Base-by-base conservation (phyloP, 2,113 vertebrate species). In the Ageneiosus marmoratus region DNA sequence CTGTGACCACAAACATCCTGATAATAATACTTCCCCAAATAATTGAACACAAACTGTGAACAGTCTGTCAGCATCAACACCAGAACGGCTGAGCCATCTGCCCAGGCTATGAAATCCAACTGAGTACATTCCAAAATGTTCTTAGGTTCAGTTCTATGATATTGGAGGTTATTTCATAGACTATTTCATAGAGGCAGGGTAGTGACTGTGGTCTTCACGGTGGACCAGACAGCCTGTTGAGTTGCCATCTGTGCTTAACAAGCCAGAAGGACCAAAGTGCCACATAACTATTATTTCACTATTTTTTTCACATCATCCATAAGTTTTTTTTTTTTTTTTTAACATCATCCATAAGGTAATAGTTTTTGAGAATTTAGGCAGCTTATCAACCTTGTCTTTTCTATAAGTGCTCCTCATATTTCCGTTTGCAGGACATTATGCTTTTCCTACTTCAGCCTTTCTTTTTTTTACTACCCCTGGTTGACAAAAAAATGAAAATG, bases 161-260 rank as follows among this genome's bases (percentile, higher is more conserved):
- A 50, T 63, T 34, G 29, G 55, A 56, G 69, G 74, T 69, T 37
- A 13, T 24, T 75, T 82, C n/a, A 72, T 50, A n/a, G n/a, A n/a
- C n/a, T n/a, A n/a, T n/a, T n/a, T n/a, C n/a, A n/a, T n/a, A 70
- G 67, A 79, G 69, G 22, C 11, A 56, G 81, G 12, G 44, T 50
- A 70, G 58, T 32, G 77, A 83, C 55, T 44, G 70, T 50, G 55
- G 32, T 55, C 62, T 79, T 76, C 44, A 62, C 27, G 18, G 65
- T 70, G n/a, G 53, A 58, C 32, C 0, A 63, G 76, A 83, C 72
- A 76, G 29, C 70, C 62, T 32, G 44, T 37, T 62, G 72, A 75
- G 77, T 60, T 83, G 69, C 58, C 70, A 75, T 80, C 77, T 83
- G 81, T 83, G 82, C n/a, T 62, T 15, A 83, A 62, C 29, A 69